phyloP scores from a whole-genome alignment of 2,888 invertebrate species.

The Empis livida region DNA sequence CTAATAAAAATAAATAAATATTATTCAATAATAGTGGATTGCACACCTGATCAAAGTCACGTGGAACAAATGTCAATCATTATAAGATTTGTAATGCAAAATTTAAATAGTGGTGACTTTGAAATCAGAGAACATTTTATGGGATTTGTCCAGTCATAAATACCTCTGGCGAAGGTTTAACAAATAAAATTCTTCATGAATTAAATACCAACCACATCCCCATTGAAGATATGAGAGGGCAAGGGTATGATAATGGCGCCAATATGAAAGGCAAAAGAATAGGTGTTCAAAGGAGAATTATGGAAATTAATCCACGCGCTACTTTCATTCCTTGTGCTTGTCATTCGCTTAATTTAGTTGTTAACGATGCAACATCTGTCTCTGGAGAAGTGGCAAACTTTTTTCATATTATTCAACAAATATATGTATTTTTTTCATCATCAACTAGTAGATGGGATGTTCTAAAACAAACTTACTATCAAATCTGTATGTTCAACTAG shows the following conservation, averaged over 20 bases:
- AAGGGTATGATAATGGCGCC: neutral
- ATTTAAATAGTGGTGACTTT: neutral
- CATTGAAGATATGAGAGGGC: slow-evolving; percentile 1
- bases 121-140: slow-evolving; percentile 1
- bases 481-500: neutral
- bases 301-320: neutral
- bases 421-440: neutral
- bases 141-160: neutral
- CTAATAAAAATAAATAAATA: neutral
- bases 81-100: neutral
- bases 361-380: neutral
- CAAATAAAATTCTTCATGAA: slow-evolving; percentile 1
- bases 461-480: neutral
- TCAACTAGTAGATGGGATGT: neutral
- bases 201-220: slow-evolving; percentile 1
- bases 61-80: neutral
- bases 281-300: neutral
- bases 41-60: neutral
- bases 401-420: neutral
- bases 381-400: neutral
- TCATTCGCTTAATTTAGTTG: neutral
- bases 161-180: neutral
- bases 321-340: neutral
- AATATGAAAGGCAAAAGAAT: neutral
- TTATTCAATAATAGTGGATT: neutral